Conservation (phyloP, 2,113 vertebrate species). For the Sander vitreus region DNA sequence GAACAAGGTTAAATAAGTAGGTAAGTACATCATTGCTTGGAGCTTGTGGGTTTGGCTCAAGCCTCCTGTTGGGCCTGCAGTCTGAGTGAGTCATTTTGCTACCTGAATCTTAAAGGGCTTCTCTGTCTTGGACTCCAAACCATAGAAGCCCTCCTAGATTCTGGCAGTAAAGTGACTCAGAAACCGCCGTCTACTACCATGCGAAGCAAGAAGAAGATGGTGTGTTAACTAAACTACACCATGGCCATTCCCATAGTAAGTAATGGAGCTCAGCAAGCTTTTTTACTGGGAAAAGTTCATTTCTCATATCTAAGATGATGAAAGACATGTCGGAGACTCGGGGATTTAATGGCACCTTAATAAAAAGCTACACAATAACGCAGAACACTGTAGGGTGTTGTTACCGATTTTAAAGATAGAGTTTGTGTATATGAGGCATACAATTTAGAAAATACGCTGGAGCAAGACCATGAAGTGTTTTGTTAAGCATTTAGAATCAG, state of each 20-base stretch:
- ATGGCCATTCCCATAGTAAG: neutral
- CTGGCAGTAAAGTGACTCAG: constrained; percentile 38
- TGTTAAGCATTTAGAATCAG: neutral
- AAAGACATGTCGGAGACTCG: neutral
- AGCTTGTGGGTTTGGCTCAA: neutral
- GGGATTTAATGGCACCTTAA: neutral
- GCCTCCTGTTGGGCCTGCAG: neutral
- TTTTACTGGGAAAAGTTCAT: neutral
- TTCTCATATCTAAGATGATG: neutral
- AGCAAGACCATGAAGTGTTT: neutral
- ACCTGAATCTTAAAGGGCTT: constrained; percentile 57
- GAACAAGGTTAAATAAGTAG: neutral
- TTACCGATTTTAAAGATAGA: neutral
- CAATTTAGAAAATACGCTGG: neutral
- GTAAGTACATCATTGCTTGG: neutral
- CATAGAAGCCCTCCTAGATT: constrained; percentile 43
- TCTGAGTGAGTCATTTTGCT: constrained; percentile 30
- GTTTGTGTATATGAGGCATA: neutral
- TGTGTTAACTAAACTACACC: too few species aligned
- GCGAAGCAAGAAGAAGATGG: neutral
- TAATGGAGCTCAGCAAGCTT: neutral
- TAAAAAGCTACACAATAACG: neutral
- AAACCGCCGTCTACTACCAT: neutral
- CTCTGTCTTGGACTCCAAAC: constrained; percentile 42
- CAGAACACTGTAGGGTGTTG: neutral